Percentiles rank a stretch among this genome's conserved stretches.
These are phyloP conservation scores for Oedothorax gibbosus DNA, from an alignment of 1,140 invertebrate genomes.

Conservation along the genomic window DNA sequence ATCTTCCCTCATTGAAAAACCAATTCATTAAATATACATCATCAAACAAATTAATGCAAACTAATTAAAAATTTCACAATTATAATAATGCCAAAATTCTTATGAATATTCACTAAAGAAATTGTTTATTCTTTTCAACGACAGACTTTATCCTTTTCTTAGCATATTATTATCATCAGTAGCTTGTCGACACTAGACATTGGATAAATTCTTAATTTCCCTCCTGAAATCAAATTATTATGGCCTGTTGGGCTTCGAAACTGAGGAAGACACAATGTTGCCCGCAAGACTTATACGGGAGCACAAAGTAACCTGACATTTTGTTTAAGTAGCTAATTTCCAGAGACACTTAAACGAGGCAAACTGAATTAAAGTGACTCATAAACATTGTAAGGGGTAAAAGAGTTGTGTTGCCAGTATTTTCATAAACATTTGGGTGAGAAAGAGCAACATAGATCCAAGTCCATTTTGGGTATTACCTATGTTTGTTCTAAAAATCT, in stretches of 20 bases:
- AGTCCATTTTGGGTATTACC: too few species aligned
- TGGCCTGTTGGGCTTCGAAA: not conserved
- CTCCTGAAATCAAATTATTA: not conserved
- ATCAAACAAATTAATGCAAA: too few species aligned
- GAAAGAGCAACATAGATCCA: too few species aligned
- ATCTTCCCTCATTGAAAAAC: too few species aligned
- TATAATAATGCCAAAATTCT: too few species aligned
- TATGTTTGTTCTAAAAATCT: too few species aligned
- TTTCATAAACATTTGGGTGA: too few species aligned
- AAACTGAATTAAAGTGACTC: not conserved
- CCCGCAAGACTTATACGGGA: not conserved
- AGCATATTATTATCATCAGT: not conserved
- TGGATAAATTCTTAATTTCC: not conserved
- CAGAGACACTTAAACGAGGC: not conserved
- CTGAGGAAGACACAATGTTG: too few species aligned
- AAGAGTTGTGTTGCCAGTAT: too few species aligned
- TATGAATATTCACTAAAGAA: not conserved
- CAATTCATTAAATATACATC: too few species aligned
- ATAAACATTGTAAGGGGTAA: not conserved
- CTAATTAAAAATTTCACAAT: too few species aligned
- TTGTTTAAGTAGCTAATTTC: conserved; percentile 12
- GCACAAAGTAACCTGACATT: not conserved
- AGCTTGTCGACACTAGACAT: not conserved
- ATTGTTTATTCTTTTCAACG: not conserved
- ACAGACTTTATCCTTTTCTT: not conserved